Conservation (phyloP, 2,113 vertebrate genomes). For the Geococcyx californianus region DNA sequence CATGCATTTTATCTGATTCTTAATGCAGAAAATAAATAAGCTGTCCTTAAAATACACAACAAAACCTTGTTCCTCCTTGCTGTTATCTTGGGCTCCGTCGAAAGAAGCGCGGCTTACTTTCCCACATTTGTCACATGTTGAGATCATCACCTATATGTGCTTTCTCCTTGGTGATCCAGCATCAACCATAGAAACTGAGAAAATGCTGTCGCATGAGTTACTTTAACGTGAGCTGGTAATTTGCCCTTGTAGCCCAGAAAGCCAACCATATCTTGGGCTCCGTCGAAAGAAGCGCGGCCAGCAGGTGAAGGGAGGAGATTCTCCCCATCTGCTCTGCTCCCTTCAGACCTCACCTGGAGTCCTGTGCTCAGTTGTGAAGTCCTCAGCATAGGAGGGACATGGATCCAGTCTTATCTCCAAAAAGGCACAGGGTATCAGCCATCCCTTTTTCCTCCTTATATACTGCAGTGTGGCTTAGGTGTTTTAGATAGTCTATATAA, state of each 20-base stretch:
- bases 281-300: too few species aligned
- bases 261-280: too few species aligned
- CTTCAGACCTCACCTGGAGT: too few species aligned
- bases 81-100: too few species aligned
- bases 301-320: too few species aligned
- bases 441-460: not conserved
- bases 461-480: not conserved
- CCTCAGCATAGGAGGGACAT: too few species aligned
- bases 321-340: too few species aligned
- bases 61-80: not conserved
- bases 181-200: not conserved
- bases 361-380: too few species aligned
- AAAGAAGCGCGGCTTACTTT: too few species aligned
- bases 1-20: not conserved
- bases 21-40: not conserved
- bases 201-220: not conserved
- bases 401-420: not conserved
- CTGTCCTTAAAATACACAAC: not conserved
- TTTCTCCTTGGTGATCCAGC: not conserved
- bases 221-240: too few species aligned
- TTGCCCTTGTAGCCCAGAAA: too few species aligned
- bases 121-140: too few species aligned
- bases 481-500: not conserved
- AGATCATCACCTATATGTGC: not conserved
- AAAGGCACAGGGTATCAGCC: not conserved